Percentiles rank a stretch among this genome's conserved stretches.
Evolutionary conservation across 2,888 invertebrate species (phyloP).

Genomic region (Drosophila siamana): DNA sequence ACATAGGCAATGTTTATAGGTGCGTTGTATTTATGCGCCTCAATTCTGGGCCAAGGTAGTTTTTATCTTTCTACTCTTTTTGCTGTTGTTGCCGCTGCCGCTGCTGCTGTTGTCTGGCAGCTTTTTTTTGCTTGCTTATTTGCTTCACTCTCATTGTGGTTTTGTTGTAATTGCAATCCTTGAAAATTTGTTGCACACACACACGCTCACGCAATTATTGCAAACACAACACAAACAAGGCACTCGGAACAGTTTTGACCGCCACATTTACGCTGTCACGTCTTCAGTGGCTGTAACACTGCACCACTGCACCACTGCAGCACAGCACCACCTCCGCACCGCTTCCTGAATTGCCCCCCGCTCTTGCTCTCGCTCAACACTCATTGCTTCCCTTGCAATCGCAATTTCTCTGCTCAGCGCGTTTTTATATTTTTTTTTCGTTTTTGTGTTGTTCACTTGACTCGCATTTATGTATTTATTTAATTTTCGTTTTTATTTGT

Average conservation of each 20-base stretch:
- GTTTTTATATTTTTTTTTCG: conserved; percentile 23
- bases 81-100: conserved; percentile 29
- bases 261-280: conserved; percentile 55
- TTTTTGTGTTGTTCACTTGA: conserved; percentile 24
- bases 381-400: not conserved
- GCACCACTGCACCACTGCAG: not conserved
- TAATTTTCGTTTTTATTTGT: conserved; percentile 55
- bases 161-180: conserved; percentile 75
- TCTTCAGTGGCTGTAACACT: conserved; percentile 37
- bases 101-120: conserved; percentile 49
- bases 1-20: conserved; percentile 67
- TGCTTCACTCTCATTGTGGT: conserved; percentile 47
- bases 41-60: conserved; percentile 82
- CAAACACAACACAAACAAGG: conserved; percentile 53
- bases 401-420: conserved; percentile 20
- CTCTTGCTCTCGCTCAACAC: too few species aligned
- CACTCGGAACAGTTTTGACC: conserved; percentile 53
- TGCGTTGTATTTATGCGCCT: conserved; percentile 71
- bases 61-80: conserved; percentile 78
- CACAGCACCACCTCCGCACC: not conserved
- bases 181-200: conserved; percentile 60
- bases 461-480: conserved; percentile 53
- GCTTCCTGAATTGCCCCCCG: conserved; percentile 2
- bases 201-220: conserved; percentile 27
- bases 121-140: conserved; percentile 44